These are phyloP conservation scores for Monopis laevigella DNA, from an alignment of 2,888 invertebrate genomes.

Conservation along the genomic window DNA sequence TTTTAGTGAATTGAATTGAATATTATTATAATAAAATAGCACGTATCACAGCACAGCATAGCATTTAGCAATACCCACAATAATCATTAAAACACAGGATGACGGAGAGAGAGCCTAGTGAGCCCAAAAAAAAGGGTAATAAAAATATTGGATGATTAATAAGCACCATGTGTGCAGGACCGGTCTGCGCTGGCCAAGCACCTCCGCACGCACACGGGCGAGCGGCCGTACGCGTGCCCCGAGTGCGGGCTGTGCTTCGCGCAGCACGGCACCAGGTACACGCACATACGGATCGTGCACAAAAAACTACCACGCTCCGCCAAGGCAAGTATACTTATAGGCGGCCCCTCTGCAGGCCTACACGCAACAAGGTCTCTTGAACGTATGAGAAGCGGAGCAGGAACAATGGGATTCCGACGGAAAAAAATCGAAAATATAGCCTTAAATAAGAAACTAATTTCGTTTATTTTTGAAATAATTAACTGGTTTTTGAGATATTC, in stretches of 20 bases:
- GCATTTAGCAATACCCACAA: no score
- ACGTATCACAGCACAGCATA: no score
- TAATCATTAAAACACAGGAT: not conserved
- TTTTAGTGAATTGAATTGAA: no score
- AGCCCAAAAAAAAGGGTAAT: conserved; percentile 6
- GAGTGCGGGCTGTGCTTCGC: conserved; percentile 21
- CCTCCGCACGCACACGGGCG: conserved; percentile 23
- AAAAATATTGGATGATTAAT: not conserved
- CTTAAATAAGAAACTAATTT: no score
- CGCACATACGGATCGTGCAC: conserved; percentile 21
- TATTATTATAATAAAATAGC: no score
- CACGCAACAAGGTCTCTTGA: no score
- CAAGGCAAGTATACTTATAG: not conserved
- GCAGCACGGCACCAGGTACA: conserved; percentile 20
- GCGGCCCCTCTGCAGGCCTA: not conserved
- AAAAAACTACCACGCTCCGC: conserved; percentile 16
- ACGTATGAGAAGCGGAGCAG: not conserved
- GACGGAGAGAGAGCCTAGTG: conserved; percentile 1
- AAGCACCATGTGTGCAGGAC: conserved; percentile 17
- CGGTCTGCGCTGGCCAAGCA: conserved; percentile 22
- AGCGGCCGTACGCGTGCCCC: conserved; percentile 21
- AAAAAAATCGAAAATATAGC: no score
- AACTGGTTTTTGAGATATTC: no score
- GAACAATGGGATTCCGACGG: not conserved
- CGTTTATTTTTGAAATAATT: no score